Conservation (phyloP, 2,797 vertebrate species). For the Calcarius lapponicus region DNA sequence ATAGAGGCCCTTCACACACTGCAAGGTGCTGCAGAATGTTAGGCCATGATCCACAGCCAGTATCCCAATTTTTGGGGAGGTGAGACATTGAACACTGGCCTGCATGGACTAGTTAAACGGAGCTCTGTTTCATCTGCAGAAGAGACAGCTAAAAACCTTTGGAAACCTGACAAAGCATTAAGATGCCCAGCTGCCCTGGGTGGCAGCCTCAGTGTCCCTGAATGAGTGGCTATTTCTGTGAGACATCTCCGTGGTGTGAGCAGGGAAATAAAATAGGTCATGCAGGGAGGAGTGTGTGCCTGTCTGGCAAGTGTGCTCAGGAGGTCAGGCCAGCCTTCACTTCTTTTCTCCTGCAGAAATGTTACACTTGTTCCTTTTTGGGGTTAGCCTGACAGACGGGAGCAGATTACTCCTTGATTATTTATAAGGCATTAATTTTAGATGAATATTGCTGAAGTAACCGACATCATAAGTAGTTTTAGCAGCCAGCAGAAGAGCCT, state of each 20-base stretch:
- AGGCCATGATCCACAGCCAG: neutral
- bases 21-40: neutral
- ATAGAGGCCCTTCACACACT: accelerated
- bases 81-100: neutral
- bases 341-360: conserved; percentile 56
- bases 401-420: conserved; percentile 69
- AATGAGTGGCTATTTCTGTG: conserved; percentile 26
- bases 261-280: conserved; percentile 46
- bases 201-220: neutral
- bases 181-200: conserved; percentile 10
- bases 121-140: neutral
- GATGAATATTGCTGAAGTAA: conserved; percentile 67
- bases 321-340: conserved; percentile 61
- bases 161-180: neutral
- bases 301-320: conserved; percentile 38
- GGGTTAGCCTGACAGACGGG: conserved; percentile 68
- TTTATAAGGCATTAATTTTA: conserved; percentile 75
- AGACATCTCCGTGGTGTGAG: neutral
- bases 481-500: conserved; percentile 57
- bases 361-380: conserved; percentile 54
- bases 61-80: neutral
- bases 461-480: conserved; percentile 63
- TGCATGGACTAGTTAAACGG: neutral
- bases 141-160: neutral
- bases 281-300: neutral